These are phyloP conservation scores for Thysanoteuthis rhombus DNA, from an alignment of 2,888 invertebrate species.

Conservation along the genomic window DNA sequence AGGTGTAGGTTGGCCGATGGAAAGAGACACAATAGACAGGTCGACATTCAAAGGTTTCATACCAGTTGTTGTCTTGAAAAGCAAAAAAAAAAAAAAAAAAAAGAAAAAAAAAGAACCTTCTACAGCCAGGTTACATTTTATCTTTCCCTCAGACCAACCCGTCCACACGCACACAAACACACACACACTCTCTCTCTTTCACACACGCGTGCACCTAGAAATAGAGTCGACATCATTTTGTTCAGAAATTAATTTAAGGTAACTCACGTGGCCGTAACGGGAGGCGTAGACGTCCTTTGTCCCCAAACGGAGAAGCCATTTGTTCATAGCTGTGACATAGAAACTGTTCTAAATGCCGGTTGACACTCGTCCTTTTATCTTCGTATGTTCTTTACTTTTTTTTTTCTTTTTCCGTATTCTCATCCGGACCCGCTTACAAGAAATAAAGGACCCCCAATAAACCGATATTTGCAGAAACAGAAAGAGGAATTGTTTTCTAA, in stretches of 20 bases:
- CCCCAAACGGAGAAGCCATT: background rate
- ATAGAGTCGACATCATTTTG: background rate
- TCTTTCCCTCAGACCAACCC: too few relatives aligned
- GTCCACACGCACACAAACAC: too few relatives aligned
- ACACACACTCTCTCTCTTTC: too few relatives aligned
- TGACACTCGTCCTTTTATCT: background rate
- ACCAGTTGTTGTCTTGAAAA: too few relatives aligned
- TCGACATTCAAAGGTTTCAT: too few relatives aligned
- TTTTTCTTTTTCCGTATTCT: background rate
- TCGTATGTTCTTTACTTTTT: background rate
- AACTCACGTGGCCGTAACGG: background rate
- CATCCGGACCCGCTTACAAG: too few relatives aligned
- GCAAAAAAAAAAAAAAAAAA: too few relatives aligned
- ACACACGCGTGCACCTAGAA: background rate
- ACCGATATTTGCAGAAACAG: background rate
- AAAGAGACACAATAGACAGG: too few relatives aligned
- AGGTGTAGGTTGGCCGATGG: too few relatives aligned
- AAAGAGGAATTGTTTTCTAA: background rate
- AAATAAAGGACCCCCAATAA: background rate
- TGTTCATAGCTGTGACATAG: background rate
- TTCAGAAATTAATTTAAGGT: background rate
- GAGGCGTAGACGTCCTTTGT: background rate
- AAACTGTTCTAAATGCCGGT: background rate
- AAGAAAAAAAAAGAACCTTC: too few relatives aligned
- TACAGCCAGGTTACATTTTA: too few relatives aligned